Conservation (phyloP, 2,888 invertebrate species). For the Resseliella maxima region DNA sequence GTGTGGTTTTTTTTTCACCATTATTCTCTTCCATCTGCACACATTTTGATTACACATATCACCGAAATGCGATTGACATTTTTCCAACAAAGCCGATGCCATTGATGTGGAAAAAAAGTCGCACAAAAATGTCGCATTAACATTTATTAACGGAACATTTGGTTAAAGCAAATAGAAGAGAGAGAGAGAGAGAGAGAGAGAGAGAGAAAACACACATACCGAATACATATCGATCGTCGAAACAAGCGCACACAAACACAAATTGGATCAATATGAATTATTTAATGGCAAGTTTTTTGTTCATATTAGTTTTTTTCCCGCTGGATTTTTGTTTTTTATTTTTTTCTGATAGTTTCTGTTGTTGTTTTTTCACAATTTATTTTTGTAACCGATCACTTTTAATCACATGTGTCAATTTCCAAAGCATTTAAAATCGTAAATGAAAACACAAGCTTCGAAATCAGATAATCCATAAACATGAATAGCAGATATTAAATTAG, state of each 20-base stretch:
- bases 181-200: too few relatives aligned
- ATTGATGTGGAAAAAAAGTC: not conserved
- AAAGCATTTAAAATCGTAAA: not conserved
- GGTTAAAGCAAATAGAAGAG: too few relatives aligned
- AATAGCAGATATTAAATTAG: not conserved
- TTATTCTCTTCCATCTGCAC: too few relatives aligned
- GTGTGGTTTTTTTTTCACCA: not conserved
- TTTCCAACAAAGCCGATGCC: not conserved
- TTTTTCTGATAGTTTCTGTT: not conserved
- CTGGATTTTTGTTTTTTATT: too few relatives aligned
- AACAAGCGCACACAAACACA: not conserved
- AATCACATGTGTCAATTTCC: conserved; percentile 36
- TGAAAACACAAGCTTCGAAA: not conserved
- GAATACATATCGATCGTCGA: not conserved
- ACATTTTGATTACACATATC: not conserved
- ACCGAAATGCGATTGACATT: conserved; percentile 14
- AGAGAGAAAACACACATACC: too few relatives aligned
- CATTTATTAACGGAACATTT: conserved; percentile 54
- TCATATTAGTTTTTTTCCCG: too few relatives aligned
- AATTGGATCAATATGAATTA: conserved; percentile 43
- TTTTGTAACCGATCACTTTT: not conserved
- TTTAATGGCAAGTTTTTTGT: not conserved
- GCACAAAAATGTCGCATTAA: conserved; percentile 42
- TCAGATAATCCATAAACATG: conserved; percentile 53
- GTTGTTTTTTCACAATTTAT: not conserved